Evolutionary conservation across 2,888 invertebrate genomes (phyloP), one percentile per base, ranked within the genome.

Genomic region (Psylliodes chrysocephalus): DNA sequence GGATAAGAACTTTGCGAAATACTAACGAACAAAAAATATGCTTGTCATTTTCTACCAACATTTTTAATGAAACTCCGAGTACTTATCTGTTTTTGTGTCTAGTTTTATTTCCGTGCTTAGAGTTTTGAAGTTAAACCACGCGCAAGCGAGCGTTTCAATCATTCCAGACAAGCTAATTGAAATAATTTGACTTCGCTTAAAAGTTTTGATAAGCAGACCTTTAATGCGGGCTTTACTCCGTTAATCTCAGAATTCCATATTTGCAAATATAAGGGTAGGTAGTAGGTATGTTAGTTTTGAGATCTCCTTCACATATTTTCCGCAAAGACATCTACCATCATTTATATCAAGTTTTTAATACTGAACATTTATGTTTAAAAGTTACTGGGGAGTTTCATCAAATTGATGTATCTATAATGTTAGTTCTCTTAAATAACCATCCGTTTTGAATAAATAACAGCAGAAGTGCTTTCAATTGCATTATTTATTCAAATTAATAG

Each of bases 121-220:
- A 55, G 54, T 28, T 55, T 55, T 18, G 30, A 44, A 25, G 55
- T 55, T 17, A 44, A 55, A 55, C 55, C 12, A 38, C 54, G 28
- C 28, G 55, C 55, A 12, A 55, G 51, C 35, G 22, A 38, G 52
- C 44, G 28, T 53, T 35, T 53, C 60, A 60, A 60, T 53, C 25
- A 33, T 53, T 46, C 30, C 47, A 54, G 53, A 63, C 63, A 56
- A 51, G 44, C 51, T 52, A 46, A 63, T 57, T 56, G 46, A 57
- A 63, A 52, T 63, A 52, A 63, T 57, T 52, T 57, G 63, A 57
- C 53, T 63, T 53, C 44, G 28, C 42, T 63, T 52, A 56, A 46
- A 63, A 57, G 63, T 63, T 63, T 63, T 63, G 63, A 63, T 63
- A 57, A 63, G 57, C 57, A 15, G 14, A 18, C 30, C 42, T 55